phyloP scores from a whole-genome alignment of 1,140 invertebrate species.

The Brachionus sp. region DNA sequence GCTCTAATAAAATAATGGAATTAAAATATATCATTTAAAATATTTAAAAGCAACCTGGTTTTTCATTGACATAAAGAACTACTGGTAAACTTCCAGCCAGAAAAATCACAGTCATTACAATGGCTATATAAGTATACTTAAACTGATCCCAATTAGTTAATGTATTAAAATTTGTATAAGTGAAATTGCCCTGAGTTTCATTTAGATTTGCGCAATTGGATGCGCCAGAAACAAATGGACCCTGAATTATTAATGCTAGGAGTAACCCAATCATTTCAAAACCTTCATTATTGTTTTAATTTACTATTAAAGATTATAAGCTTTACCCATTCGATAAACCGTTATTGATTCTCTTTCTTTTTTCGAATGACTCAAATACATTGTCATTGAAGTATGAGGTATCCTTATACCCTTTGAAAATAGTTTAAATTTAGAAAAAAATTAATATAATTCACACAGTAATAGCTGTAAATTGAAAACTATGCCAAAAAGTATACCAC shows the following conservation, averaged over 20 bases:
- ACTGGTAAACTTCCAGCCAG: background rate
- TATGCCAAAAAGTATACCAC: slow-evolving; percentile 34
- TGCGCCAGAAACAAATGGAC: slow-evolving; percentile 13
- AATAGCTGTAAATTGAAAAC: background rate
- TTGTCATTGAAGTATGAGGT: slow-evolving; percentile 43
- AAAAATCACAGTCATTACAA: slow-evolving; percentile 29
- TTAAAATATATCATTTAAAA: background rate
- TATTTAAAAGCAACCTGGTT: background rate
- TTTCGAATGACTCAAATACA: slow-evolving; percentile 28
- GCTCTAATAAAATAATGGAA: background rate
- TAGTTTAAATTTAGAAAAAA: background rate
- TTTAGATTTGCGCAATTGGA: slow-evolving; percentile 17
- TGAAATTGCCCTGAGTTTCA: background rate
- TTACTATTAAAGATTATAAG: background rate
- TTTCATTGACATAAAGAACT: slow-evolving; percentile 31
- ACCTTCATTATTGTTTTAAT: background rate
- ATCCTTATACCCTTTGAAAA: slow-evolving; percentile 38
- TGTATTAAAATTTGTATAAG: background rate
- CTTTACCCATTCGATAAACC: slow-evolving; percentile 36
- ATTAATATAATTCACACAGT: background rate
- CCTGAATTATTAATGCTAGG: slow-evolving; percentile 22
- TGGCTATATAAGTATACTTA: slow-evolving; percentile 28
- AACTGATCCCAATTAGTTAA: slow-evolving; percentile 4
- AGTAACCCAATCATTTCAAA: slow-evolving; percentile 38
- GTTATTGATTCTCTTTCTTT: slow-evolving; percentile 13